These are phyloP conservation scores for Aythya baeri DNA, from an alignment of 2,113 vertebrate species.

Conservation along the genomic window DNA sequence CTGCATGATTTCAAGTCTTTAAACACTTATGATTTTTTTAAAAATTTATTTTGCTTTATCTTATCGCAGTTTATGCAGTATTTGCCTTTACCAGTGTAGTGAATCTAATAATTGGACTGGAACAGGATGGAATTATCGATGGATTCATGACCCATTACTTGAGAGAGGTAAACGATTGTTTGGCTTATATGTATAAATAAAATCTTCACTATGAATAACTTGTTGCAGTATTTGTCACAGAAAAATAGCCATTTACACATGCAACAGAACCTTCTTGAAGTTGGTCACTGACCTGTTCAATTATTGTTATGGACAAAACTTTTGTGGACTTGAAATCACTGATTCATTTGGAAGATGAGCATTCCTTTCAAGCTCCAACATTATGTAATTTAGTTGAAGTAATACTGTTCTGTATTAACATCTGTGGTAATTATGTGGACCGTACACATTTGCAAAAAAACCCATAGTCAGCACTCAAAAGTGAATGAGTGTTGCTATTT, in stretches of 20 bases:
- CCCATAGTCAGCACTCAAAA: neutral
- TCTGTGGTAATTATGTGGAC: neutral
- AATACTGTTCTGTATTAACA: neutral
- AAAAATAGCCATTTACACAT: neutral
- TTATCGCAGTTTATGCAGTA: slow-evolving; percentile 85
- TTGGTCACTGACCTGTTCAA: neutral
- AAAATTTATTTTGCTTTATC: neutral
- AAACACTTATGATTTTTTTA: neutral
- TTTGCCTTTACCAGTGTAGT: slow-evolving; percentile 91
- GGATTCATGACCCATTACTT: slow-evolving; percentile 94
- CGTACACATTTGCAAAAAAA: neutral
- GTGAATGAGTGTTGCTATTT: neutral
- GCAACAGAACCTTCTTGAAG: neutral
- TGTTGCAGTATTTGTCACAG: neutral
- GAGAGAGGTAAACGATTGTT: slow-evolving; percentile 81
- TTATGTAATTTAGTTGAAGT: neutral
- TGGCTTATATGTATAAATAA: neutral
- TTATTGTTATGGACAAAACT: neutral
- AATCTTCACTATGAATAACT: neutral
- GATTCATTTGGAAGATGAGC: neutral
- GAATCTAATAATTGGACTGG: slow-evolving; percentile 91
- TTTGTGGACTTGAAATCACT: neutral
- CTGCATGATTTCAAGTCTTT: neutral
- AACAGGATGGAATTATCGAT: slow-evolving; percentile 95
- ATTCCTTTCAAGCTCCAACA: neutral